Conservation (phyloP, 1,140 invertebrate species). For the Aphis gossypii region DNA sequence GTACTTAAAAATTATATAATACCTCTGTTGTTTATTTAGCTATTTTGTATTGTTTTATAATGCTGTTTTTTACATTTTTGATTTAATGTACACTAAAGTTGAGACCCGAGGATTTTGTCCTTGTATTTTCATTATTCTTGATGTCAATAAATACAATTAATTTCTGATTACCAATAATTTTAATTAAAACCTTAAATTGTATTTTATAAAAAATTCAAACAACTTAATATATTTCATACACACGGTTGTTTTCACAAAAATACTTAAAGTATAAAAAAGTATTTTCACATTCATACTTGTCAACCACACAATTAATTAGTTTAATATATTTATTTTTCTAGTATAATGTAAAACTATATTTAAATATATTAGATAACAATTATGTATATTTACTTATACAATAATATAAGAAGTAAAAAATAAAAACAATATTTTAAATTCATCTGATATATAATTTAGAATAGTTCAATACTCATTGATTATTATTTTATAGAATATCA, state of each 20-base stretch:
- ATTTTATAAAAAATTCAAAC: neutral
- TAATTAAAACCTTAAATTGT: neutral
- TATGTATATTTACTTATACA: neutral
- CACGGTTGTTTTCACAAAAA: neutral
- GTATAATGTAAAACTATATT: slow-evolving; percentile 8
- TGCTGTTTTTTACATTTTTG: neutral
- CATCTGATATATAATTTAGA: neutral
- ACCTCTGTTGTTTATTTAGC: neutral
- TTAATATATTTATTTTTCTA: neutral
- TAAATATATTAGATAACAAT: neutral
- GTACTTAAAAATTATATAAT: neutral
- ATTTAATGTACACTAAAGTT: neutral
- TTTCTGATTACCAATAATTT: neutral
- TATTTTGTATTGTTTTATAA: neutral
- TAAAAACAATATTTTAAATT: neutral
- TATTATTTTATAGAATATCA: slow-evolving; percentile 2
- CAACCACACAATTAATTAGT: neutral
- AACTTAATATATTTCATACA: slow-evolving; percentile 16
- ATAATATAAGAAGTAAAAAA: neutral
- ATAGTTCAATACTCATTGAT: neutral
- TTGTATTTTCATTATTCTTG: neutral
- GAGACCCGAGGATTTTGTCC: neutral
- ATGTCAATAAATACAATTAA: neutral
- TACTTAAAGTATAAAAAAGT: neutral
- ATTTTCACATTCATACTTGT: neutral